Evolutionary conservation across 2,797 vertebrate species (phyloP), one percentile per base, ranked within the genome.

Genomic region (Odontamblyopus rebecca): DNA sequence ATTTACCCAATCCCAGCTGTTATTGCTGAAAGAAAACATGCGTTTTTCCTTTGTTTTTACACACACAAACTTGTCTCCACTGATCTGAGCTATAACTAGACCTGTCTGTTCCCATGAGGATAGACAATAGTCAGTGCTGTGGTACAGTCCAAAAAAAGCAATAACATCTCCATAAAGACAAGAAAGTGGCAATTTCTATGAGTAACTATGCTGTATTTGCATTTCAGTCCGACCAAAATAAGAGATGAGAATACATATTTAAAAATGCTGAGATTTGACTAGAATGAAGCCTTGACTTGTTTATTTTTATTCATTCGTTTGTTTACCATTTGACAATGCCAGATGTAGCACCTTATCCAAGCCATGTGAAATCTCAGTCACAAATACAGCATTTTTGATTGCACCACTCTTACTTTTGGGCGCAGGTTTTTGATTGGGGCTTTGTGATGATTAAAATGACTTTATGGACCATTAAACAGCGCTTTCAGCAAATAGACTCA

Each of bases 391-490:
- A 53, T 29, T 53, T 32, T n/a, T n/a, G 41, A 66, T 66, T 66
- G 44, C 15, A 29, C 30, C 26, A 27, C 38, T 50, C 70, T 78
- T 68, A 71, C 64, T 77, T 67, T 79, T 80, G 72, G 23, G 70
- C 56, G 69, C 57, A 77, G 72, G 70, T 85, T 84, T 83, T 82
- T 82, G 73, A 82, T 83, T 57, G 71, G 69, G 80, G 72, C 67
- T 78, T 67, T 66, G 72, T 74, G 73, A 76, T 76, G 73, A 76
- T 84, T 70, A 71, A 73, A 76, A 86, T 75, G 81, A 6, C 74
- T 83, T 79, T 70, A 83, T 78, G 83, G 67, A 65, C 74, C 80
- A 87, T 89, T 89, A 74, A 89, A 63, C 68, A 80, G 74, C 83
- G 78, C 72, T 73, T 72, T 84, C 82, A 70, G 85, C 66, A 81